A percentile compares a stretch with the other conserved stretches of the same genome.
Conservation (phyloP, 2,888 invertebrate species). For the Oxytorus armatus region DNA sequence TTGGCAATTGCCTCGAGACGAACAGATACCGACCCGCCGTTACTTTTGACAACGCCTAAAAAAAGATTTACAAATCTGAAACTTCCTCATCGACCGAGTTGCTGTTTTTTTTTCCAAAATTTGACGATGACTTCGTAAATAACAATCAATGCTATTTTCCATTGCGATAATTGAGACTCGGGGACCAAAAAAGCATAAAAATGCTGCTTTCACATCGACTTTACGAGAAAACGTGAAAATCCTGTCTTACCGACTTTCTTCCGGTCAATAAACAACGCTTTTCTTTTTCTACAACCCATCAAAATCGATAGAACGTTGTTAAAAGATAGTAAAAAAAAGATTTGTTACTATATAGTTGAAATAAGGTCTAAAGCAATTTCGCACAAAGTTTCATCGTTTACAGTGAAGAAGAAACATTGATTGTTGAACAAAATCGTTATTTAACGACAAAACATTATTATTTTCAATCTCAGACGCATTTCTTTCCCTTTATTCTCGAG, state of each 20-base stretch:
- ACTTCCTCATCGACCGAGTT: neutral
- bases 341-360: too few relatives aligned
- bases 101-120: conserved; percentile 7
- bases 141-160: too few relatives aligned
- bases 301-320: neutral
- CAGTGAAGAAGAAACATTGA: too few relatives aligned
- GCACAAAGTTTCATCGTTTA: neutral
- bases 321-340: too few relatives aligned
- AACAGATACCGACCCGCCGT: conserved; percentile 4
- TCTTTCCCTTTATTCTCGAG: too few relatives aligned
- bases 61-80: neutral
- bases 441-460: too few relatives aligned
- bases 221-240: conserved; percentile 13
- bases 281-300: neutral
- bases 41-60: neutral
- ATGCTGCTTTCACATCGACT: conserved; percentile 1
- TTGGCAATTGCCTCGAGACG: conserved; percentile 25
- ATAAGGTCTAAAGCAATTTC: neutral
- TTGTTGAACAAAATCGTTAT: too few relatives aligned
- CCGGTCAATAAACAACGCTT: neutral
- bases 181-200: neutral
- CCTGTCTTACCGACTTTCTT: conserved; percentile 33
- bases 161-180: too few relatives aligned
- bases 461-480: too few relatives aligned
- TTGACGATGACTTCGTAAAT: too few relatives aligned